phyloP scores from a whole-genome alignment of 2,113 vertebrate species.

The Cyanoramphus novaezelandiae region DNA sequence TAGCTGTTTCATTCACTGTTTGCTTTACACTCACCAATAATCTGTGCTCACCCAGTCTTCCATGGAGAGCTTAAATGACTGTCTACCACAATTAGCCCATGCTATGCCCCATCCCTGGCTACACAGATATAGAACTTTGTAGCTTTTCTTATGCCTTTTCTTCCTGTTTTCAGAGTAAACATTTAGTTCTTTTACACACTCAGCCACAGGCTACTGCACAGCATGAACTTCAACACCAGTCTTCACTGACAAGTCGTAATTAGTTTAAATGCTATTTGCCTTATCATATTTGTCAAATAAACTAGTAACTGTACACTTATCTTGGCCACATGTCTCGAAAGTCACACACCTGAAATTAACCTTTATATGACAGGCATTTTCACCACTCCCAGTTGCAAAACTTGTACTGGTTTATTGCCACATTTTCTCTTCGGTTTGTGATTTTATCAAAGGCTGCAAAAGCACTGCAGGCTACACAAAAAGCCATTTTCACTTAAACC shows the following conservation, averaged over 20 bases:
- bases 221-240: not conserved
- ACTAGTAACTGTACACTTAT: too few relatives aligned
- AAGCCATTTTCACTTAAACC: too few relatives aligned
- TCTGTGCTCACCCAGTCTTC: not conserved
- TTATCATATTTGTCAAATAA: not conserved
- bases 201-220: too few relatives aligned
- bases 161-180: not conserved
- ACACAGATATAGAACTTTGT: not conserved
- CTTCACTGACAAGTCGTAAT: not conserved
- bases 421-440: not conserved
- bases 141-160: not conserved
- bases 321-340: not conserved
- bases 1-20: not conserved
- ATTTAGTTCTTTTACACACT: not conserved
- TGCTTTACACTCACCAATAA: not conserved
- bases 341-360: not conserved
- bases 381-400: not conserved
- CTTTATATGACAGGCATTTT: not conserved
- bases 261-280: not conserved
- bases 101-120: not conserved
- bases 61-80: not conserved
- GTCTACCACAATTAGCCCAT: not conserved
- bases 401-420: fast-evolving
- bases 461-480: not conserved
- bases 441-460: not conserved